Percentiles rank a stretch among this genome's conserved stretches.
Conservation (phyloP, 2,797 vertebrate genomes). For the Paratrypauchen microcephalus region DNA sequence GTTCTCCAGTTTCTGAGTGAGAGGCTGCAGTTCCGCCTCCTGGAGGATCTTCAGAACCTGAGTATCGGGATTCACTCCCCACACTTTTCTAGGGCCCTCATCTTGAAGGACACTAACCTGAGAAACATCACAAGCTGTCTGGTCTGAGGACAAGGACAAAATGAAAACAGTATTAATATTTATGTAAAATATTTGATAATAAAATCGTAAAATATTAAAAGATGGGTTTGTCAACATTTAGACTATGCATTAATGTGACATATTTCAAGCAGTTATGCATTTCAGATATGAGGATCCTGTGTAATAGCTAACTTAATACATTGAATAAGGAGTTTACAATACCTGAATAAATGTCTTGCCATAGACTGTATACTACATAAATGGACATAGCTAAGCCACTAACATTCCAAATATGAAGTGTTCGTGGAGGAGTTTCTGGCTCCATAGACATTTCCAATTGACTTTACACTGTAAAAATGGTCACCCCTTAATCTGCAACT, state of each 20-base stretch:
- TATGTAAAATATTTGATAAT: neutral
- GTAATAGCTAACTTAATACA: neutral
- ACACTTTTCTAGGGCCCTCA: conserved; percentile 82
- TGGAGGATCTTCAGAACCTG: conserved; percentile 84
- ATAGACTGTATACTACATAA: too few relatives aligned
- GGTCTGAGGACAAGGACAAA: conserved; percentile 63
- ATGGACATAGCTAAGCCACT: too few relatives aligned
- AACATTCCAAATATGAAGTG: too few relatives aligned
- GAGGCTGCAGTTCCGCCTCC: conserved; percentile 86
- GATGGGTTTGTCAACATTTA: neutral
- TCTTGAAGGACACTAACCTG: conserved; percentile 73
- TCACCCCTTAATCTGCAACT: too few relatives aligned
- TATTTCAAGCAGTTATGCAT: neutral
- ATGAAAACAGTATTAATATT: neutral
- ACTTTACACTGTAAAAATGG: too few relatives aligned
- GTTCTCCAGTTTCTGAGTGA: conserved; percentile 81
- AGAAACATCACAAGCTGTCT: conserved; percentile 84
- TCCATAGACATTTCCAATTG: too few relatives aligned
- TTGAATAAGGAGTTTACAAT: too few relatives aligned
- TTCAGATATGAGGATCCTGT: neutral
- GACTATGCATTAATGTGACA: neutral
- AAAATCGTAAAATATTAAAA: neutral
- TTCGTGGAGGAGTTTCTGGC: too few relatives aligned
- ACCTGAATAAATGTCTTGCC: too few relatives aligned
- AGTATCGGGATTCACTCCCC: conserved; percentile 83